Evolutionary conservation across 35 echinoderm and acorn worm species (phyloP).

Genomic region (Acanthaster planci): DNA sequence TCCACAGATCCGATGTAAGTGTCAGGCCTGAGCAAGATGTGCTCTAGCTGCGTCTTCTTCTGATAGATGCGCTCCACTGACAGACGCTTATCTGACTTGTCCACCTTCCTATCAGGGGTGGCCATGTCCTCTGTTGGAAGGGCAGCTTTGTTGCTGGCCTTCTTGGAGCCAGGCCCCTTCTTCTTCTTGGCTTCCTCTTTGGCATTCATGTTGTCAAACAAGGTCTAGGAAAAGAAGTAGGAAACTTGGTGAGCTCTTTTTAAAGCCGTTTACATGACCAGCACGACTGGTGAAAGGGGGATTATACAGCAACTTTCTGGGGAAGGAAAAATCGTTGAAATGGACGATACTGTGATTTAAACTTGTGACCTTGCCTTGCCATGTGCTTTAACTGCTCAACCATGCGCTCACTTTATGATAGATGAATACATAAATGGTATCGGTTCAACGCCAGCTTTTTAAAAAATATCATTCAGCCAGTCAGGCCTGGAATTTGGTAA

Average conservation of each 20-base stretch:
- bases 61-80: conserved; percentile 98
- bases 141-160: not conserved
- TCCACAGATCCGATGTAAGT: conserved; percentile 96
- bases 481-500: too few species aligned
- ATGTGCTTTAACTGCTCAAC: too few species aligned
- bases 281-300: too few species aligned
- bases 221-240: conserved; percentile 46
- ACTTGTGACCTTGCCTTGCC: too few species aligned
- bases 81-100: conserved; percentile 45
- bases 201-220: conserved; percentile 71
- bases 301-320: too few species aligned
- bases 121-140: not conserved
- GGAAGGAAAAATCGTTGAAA: too few species aligned
- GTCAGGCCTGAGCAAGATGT: conserved; percentile 92
- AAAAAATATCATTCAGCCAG: too few species aligned
- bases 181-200: conserved; percentile 57
- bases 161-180: conserved; percentile 2
- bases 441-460: too few species aligned
- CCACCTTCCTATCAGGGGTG: conserved; percentile 8
- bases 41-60: conserved; percentile 98
- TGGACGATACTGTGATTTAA: too few species aligned
- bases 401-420: too few species aligned
- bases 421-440: too few species aligned
- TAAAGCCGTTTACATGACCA: too few species aligned
- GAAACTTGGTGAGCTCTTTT: not conserved